phyloP scores from a whole-genome alignment of 2,888 invertebrate genomes.

The Elmis aenea region DNA sequence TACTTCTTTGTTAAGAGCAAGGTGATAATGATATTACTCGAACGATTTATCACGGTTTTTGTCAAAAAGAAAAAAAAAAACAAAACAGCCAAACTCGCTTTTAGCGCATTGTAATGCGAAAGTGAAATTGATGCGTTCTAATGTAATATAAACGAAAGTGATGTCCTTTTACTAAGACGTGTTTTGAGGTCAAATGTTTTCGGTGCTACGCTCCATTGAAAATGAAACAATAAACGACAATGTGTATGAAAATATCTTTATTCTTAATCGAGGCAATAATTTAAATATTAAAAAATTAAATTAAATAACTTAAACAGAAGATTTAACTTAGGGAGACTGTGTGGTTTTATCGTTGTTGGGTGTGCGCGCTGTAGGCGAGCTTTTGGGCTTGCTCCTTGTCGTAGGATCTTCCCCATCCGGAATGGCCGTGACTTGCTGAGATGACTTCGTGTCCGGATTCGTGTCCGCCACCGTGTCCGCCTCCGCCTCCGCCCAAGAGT shows the following conservation, averaged over 20 bases:
- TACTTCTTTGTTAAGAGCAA: too few species aligned
- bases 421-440: constrained; percentile 56
- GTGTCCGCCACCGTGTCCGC: constrained; percentile 52
- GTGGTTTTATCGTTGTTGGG: constrained; percentile 33
- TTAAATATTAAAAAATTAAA: constrained; percentile 26
- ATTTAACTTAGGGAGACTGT: too few species aligned
- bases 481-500: constrained; percentile 63
- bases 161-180: too few species aligned
- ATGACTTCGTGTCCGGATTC: constrained; percentile 65
- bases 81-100: constrained; percentile 11
- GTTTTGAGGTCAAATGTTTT: too few species aligned
- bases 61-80: too few species aligned
- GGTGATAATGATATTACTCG: too few species aligned
- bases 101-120: constrained; percentile 16
- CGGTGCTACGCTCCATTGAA: too few species aligned
- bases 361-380: constrained; percentile 54
- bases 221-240: too few species aligned
- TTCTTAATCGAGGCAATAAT: too few species aligned
- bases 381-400: constrained; percentile 49
- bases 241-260: too few species aligned
- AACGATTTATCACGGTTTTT: too few species aligned
- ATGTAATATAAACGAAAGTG: constrained; percentile 17
- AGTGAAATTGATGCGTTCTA: constrained; percentile 22
- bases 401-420: constrained; percentile 69
- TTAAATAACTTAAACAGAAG: constrained; percentile 32